These are phyloP conservation scores for Crossaster papposus DNA, from an alignment of 53 echinoderm and acorn worm genomes.

Conservation along the genomic window DNA sequence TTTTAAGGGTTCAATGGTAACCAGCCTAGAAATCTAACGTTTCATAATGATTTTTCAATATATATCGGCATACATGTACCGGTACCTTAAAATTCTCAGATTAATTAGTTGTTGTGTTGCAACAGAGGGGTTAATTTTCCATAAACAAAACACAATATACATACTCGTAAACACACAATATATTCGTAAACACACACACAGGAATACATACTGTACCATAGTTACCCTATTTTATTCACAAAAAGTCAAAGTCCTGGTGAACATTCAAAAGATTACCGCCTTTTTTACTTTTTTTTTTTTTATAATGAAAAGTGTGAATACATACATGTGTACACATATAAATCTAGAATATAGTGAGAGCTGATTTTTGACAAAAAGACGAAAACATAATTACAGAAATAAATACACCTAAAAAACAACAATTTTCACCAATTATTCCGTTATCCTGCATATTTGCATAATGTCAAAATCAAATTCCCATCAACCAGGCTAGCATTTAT, in stretches of 20 bases:
- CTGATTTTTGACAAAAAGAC: background rate
- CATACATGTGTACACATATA: slow-evolving; percentile 4
- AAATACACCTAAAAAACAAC: slow-evolving; percentile 23
- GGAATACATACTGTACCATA: background rate
- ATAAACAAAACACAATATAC: too few species aligned
- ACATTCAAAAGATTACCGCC: background rate
- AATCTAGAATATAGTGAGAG: background rate
- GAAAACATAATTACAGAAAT: background rate
- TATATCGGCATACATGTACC: too few species aligned
- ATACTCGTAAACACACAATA: too few species aligned
- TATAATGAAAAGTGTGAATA: slow-evolving; percentile 30
- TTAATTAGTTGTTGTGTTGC: too few species aligned
- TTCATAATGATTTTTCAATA: too few species aligned
- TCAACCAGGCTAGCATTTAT: background rate
- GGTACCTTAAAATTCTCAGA: too few species aligned
- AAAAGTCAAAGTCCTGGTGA: slow-evolving; percentile 50
- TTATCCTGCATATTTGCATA: background rate
- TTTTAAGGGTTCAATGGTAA: too few species aligned
- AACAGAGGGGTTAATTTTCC: too few species aligned
- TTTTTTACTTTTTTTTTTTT: background rate
- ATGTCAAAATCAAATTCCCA: background rate
- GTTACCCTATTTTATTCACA: slow-evolving; percentile 60
- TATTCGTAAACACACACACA: too few species aligned
- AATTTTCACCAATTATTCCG: background rate
- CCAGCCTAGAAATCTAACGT: too few species aligned